Base-by-base conservation (phyloP, 2,888 invertebrate genomes). In the Thyatira batis region DNA sequence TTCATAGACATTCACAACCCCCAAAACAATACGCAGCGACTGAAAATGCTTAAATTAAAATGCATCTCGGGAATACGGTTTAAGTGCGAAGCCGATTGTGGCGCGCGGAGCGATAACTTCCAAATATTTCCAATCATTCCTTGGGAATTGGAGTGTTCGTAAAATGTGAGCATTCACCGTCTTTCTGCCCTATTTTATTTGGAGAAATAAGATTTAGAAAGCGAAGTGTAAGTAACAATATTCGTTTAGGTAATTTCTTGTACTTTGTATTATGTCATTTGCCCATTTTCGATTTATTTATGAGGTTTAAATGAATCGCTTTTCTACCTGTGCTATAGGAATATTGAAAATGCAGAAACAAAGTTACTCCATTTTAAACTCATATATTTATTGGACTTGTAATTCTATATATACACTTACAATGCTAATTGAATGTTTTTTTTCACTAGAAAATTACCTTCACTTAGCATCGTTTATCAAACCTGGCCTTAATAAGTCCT, bases 41-140 rank as follows among this genome's bases (percentile, higher is more conserved):
- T 55, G 60, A 61, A 72, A 68, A 65, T 65, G 65, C 63, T 63
- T 63, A 58, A 73, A 69, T 69, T 67, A 63, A 71, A 71, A 68
- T 64, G 54, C 61, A 63, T 56, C 33, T 53, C 56, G 52, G 53
- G 58, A 52, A 56, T 56, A 50, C 50, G 52, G 17, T 56, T 53
- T 54, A 50, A 25, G 49, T 50, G 53, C 55, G 13, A 49, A 67
- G 54, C 60, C 56, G 64, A 61, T 62, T 68, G 63, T 52, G 67
- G 59, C 52, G 50, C 48, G 45, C 45, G 52, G 46, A 49, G 30
- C 51, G 49, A 51, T 51, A 55, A 51, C 51, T 55, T 55, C 25
- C 28, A 30, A 46, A 58, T 51, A 21, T 43, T 46, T 17, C 39
- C 17, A 39, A 39, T 5, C 39, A 17, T 2, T 39, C 17, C 39